Conservation (phyloP, 2,113 vertebrate genomes). For the Colaptes auratus region DNA sequence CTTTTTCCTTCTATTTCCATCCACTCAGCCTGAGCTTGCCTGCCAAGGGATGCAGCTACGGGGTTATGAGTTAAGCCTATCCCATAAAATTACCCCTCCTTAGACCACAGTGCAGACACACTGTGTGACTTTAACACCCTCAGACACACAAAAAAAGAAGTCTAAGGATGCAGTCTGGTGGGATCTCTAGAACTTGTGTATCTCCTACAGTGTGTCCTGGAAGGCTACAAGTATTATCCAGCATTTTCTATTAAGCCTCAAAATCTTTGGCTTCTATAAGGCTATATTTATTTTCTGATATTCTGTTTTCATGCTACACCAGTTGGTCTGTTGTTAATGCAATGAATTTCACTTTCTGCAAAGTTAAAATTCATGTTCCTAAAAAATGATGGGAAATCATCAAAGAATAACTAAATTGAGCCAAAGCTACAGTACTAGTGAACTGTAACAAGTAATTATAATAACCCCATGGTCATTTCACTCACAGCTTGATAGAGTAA, state of each 20-base stretch:
- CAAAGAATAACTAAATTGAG: neutral
- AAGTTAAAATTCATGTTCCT: neutral
- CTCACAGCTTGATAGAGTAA: constrained; percentile 33
- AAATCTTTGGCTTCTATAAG: neutral
- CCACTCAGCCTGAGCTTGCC: neutral
- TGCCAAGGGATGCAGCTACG: neutral
- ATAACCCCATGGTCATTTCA: constrained; percentile 15
- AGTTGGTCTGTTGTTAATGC: neutral
- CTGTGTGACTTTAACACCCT: neutral
- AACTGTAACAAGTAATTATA: constrained; percentile 38
- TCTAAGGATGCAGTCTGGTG: neutral
- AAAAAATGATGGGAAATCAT: neutral
- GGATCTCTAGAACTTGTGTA: neutral
- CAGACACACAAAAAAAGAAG: neutral
- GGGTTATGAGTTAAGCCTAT: neutral
- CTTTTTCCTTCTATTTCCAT: neutral
- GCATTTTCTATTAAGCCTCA: neutral
- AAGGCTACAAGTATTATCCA: neutral
- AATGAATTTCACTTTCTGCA: neutral
- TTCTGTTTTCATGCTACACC: neutral
- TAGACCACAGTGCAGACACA: rapidly evolving
- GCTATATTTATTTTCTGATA: neutral
- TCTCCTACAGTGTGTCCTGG: neutral
- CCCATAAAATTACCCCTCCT: neutral
- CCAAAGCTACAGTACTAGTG: constrained; percentile 14